Evolutionary conservation across 2,113 vertebrate genomes (phyloP).

Genomic region (Suncus etruscus): DNA sequence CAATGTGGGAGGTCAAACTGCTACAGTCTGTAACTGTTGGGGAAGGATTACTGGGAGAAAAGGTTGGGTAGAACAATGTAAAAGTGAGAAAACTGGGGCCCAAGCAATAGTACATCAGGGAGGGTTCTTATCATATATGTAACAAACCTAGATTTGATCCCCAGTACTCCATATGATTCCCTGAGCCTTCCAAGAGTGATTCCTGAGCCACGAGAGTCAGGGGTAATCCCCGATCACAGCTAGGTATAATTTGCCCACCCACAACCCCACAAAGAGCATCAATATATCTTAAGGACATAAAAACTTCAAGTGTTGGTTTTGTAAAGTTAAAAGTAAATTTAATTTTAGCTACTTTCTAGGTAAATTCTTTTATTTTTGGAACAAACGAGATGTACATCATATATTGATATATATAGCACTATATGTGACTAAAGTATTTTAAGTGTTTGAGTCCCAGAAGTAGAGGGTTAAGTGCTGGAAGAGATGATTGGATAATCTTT

Average conservation of each 20-base stretch:
- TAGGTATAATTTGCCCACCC: no score
- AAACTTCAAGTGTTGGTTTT: background rate
- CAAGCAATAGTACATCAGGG: no score
- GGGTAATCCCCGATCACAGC: no score
- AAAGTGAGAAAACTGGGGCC: background rate
- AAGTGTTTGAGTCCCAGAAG: background rate
- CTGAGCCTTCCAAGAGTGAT: no score
- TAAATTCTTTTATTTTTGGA: constrained; percentile 14
- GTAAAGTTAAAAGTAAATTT: background rate
- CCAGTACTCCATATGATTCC: no score
- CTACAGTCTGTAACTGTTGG: background rate
- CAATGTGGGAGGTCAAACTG: background rate
- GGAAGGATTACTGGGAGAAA: background rate
- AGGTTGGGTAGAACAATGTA: background rate
- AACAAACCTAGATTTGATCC: no score
- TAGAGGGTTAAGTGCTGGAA: background rate
- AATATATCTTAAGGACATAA: background rate
- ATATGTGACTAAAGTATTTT: background rate
- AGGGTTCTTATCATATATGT: no score
- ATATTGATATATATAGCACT: background rate
- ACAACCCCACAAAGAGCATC: background rate
- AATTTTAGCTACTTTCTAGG: background rate
- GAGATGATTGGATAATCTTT: background rate
- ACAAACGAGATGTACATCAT: background rate
- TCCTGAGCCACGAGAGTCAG: no score